Conservation (phyloP, 2,113 vertebrate genomes). For the Gila orcuttii region DNA sequence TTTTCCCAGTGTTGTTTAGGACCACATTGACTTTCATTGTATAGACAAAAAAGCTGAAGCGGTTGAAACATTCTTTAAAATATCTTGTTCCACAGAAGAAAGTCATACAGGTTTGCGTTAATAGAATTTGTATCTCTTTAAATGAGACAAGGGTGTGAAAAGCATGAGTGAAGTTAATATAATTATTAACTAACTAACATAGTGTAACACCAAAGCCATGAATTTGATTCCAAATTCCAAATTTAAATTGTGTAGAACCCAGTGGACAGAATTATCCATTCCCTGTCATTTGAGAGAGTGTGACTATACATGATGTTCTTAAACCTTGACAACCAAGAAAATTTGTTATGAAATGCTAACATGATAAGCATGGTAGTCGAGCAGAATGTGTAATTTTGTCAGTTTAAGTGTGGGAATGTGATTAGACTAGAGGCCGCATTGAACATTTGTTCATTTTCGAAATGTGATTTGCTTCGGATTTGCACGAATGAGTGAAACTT, state of each 20-base stretch:
- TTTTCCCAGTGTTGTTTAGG: not conserved
- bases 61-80: not conserved
- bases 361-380: not conserved
- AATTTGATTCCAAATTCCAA: not conserved
- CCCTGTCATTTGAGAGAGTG: not conserved
- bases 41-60: not conserved
- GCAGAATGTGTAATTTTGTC: conserved; percentile 18
- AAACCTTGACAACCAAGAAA: not conserved
- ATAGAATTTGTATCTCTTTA: not conserved
- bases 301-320: not conserved
- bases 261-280: not conserved
- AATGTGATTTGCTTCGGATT: conserved; percentile 58
- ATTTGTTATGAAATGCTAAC: not conserved
- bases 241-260: not conserved
- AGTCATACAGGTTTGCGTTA: not conserved
- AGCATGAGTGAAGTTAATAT: not conserved
- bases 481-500: conserved; percentile 55
- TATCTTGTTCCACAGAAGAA: not conserved
- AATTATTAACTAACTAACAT: not conserved
- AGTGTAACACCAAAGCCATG: too few species aligned
- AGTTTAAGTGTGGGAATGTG: conserved; percentile 24
- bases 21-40: not conserved
- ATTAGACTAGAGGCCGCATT: not conserved
- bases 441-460: conserved; percentile 32
- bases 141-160: not conserved